phyloP scores from a whole-genome alignment of 2,113 vertebrate genomes.

The Gorsachius goisagi region DNA sequence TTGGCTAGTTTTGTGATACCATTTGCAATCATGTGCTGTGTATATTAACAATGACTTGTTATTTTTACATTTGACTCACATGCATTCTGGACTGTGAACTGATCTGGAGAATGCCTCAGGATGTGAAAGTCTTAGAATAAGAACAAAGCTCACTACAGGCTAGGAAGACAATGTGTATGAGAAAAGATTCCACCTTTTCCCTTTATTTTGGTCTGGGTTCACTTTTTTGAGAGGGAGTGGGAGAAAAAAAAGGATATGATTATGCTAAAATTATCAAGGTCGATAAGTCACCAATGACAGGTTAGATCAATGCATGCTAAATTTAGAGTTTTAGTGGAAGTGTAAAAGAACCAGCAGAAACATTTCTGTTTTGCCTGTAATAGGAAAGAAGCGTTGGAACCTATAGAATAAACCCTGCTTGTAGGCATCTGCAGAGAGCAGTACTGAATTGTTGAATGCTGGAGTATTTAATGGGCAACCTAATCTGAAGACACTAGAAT shows the following conservation, averaged over 20 bases:
- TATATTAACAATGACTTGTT: background rate
- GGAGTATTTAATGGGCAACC: constrained; percentile 33
- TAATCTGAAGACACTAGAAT: background rate
- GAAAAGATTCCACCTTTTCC: background rate
- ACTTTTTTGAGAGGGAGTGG: background rate
- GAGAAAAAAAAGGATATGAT: background rate
- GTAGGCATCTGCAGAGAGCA: background rate
- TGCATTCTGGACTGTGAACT: background rate
- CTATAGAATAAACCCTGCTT: background rate
- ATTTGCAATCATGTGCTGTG: background rate
- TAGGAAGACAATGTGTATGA: background rate
- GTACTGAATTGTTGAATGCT: constrained; percentile 1
- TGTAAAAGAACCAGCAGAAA: background rate
- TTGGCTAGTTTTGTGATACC: background rate
- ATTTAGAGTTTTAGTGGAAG: constrained; percentile 13
- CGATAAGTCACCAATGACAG: background rate
- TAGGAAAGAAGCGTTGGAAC: background rate
- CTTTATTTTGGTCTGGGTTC: background rate
- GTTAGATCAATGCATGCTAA: constrained; percentile 15
- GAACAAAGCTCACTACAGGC: background rate
- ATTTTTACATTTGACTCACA: background rate
- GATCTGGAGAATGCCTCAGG: background rate
- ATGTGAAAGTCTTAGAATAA: background rate
- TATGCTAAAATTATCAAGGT: background rate
- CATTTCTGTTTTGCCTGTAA: background rate